Evolutionary conservation across 53 echinoderm and acorn worm species (phyloP).

Genomic region (Hippasteria phrygiana): DNA sequence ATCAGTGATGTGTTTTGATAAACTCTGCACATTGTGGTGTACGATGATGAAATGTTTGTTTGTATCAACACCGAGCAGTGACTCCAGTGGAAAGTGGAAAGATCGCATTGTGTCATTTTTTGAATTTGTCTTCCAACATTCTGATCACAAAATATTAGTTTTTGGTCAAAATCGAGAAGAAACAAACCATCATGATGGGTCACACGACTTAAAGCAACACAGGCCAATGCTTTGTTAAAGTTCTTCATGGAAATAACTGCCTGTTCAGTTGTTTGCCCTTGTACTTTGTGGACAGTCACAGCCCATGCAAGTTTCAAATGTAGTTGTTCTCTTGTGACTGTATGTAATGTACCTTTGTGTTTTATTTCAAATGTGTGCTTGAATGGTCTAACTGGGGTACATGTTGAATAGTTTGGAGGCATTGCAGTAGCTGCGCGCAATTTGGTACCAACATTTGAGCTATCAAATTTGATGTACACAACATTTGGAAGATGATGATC

Average conservation of each 20-base stretch:
- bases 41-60: slow-evolving; percentile 7
- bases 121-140: background rate
- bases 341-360: background rate
- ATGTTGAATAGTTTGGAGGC: background rate
- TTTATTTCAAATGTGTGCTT: background rate
- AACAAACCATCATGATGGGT: slow-evolving; percentile 24
- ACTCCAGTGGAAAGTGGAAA: slow-evolving; percentile 7
- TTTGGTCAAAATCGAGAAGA: slow-evolving; percentile 1
- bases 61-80: background rate
- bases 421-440: background rate
- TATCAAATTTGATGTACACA: slow-evolving; percentile 25
- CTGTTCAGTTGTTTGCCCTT: slow-evolving; percentile 34
- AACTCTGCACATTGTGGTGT: slow-evolving; percentile 46
- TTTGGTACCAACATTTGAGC: background rate
- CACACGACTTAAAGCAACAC: slow-evolving; percentile 35
- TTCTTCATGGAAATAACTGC: slow-evolving; percentile 9
- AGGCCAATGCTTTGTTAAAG: background rate
- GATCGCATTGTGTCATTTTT: slow-evolving; percentile 24
- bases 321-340: background rate
- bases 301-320: slow-evolving; percentile 38
- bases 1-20: slow-evolving; percentile 23
- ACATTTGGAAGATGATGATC: background rate
- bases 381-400: slow-evolving; percentile 11
- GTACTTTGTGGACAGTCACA: slow-evolving; percentile 38
- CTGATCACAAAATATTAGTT: background rate